Conservation (phyloP, 1,140 invertebrate species). For the Conus betulinus region DNA sequence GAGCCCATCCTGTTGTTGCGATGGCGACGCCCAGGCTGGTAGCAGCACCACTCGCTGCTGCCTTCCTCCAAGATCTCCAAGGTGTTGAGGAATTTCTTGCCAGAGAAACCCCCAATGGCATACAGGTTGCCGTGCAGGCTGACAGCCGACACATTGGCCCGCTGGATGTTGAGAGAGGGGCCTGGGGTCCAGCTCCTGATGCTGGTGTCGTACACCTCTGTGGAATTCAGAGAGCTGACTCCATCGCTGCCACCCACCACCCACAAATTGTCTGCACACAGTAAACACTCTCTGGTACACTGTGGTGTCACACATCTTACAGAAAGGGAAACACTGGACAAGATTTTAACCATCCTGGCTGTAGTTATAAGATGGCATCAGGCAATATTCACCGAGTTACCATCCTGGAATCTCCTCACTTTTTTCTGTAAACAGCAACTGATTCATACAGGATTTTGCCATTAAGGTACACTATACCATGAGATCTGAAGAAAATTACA, state of each 20-base stretch:
- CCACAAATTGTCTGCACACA: slow-evolving; percentile 77
- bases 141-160: slow-evolving; percentile 92
- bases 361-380: no score
- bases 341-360: no score
- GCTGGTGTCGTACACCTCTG: slow-evolving; percentile 90
- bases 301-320: no score
- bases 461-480: no score
- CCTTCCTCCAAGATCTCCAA: slow-evolving; percentile 80
- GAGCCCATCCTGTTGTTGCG: neutral
- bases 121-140: slow-evolving; percentile 81
- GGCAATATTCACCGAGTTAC: no score
- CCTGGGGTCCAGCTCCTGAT: slow-evolving; percentile 88
- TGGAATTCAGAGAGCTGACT: slow-evolving; percentile 84
- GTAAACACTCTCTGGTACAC: no score
- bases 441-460: no score
- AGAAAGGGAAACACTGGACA: no score
- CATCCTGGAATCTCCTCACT: no score
- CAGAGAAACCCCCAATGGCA: slow-evolving; percentile 91
- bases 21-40: slow-evolving; percentile 40
- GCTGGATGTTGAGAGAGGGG: slow-evolving; percentile 88
- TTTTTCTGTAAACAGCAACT: no score
- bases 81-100: slow-evolving; percentile 87
- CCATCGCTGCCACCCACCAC: slow-evolving; percentile 78
- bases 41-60: slow-evolving; percentile 64
- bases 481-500: no score